Percentiles rank a stretch among this genome's conserved stretches.
Conservation (phyloP, 2,888 invertebrate genomes). For the Prosapia bicincta region DNA sequence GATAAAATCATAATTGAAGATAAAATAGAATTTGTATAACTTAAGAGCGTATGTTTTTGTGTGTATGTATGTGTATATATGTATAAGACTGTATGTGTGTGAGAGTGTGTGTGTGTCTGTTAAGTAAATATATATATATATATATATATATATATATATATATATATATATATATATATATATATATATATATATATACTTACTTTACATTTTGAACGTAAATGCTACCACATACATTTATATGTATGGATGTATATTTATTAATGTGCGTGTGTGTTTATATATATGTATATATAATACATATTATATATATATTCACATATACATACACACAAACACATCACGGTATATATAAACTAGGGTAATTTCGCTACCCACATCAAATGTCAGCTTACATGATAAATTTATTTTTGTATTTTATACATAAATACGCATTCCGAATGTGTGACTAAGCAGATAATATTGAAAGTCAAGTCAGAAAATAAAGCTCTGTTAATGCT, state of each 20-base stretch:
- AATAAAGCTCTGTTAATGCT: slow-evolving; percentile 5
- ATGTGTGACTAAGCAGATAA: slow-evolving; percentile 17
- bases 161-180: neutral
- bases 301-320: neutral
- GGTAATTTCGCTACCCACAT: slow-evolving; percentile 17
- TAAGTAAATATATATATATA: neutral
- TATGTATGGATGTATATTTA: slow-evolving; percentile 12
- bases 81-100: neutral
- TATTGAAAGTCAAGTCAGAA: neutral
- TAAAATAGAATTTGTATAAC: neutral
- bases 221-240: slow-evolving; percentile 1
- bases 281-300: slow-evolving; percentile 18
- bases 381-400: slow-evolving; percentile 32
- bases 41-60: neutral
- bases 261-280: slow-evolving; percentile 8
- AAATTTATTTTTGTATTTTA: slow-evolving; percentile 32
- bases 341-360: neutral
- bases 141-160: neutral
- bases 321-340: neutral
- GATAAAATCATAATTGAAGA: neutral
- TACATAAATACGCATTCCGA: slow-evolving; percentile 28
- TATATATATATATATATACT: neutral
- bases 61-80: neutral
- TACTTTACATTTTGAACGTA: no score
- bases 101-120: neutral